Evolutionary conservation across 2,888 invertebrate species (phyloP), one percentile per base, ranked within the genome.

Genomic region (Tenodera sinensis): DNA sequence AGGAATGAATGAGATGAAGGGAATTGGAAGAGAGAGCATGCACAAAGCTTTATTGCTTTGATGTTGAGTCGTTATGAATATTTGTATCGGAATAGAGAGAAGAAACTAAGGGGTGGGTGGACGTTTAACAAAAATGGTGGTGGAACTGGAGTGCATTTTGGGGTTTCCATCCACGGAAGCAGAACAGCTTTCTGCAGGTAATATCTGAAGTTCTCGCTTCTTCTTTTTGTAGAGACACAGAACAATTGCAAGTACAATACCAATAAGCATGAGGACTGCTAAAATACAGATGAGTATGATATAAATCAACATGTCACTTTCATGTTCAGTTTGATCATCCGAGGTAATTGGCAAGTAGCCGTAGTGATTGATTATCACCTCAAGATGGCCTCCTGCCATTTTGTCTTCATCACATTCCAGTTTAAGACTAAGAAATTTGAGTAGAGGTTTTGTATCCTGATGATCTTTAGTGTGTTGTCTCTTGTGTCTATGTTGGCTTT

Each of bases 201-300:
- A 20, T 30, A 42, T 71, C 42, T 27, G n/a, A 15, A 71, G 54
- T 71, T 71, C 54, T 71, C 25, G 15, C 28, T 34, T 28, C 54
- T 83, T 30, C 30, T 88, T 87, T 47, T 88, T 85, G 54, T 89
- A 30, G 25, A 83, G 1, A 27, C 54, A 28, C 42, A 89, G 83
- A 30, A 88, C 42, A 15, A 89, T 47, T 20, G 84, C 86, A 6
- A 89, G 82, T 30, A 88, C 82, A n/a, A 89, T 81, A 28, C 88
- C 89, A 25, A 86, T 84, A 27, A 89, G 14, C 9, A 90, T 83
- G 20, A 90, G 81, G 0, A 89, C 20, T 12, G 47, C 84, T 27
- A 90, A 42, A 28, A 88, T n/a, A 71, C 20, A 34, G n/a, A 87
- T 88, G 54, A 90, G 81, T 25, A 87, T 47, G 28, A 90, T 89